Evolutionary conservation across 1,140 invertebrate genomes (phyloP), one percentile per base, ranked within the genome.

Genomic region (Magallana ariakensis): DNA sequence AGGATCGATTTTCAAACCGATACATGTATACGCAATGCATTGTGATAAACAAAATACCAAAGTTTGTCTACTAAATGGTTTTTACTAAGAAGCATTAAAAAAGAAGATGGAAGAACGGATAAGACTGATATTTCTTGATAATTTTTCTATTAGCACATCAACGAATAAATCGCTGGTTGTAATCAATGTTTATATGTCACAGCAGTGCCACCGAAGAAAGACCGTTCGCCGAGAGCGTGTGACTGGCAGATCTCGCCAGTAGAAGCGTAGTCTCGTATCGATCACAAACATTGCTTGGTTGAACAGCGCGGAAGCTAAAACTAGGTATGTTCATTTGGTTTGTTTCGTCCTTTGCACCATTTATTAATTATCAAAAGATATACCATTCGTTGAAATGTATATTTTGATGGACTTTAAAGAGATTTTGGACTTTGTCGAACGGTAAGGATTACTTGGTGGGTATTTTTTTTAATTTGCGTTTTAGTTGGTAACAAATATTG

Each of bases 131-230:
- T 26, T 26, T 26, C 66, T 75, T 75, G 66, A 75, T 22, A 26
- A 75, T 46, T 33, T 62, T 62, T 75, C 66, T 75, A 75, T 75
- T 75, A 75, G 66, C 66, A 75, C 66, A 22, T 75, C 26, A 26
- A 26, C 33, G 62, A 22, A n/a, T 70, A 70, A 70, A 70, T 70
- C 62, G 62, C 19, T 70, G 33, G 19, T 13, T 75, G 66, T 75
- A 75, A 75, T 75, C 26, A 75, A 75, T 75, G 66, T 33, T 75
- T n/a, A 26, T 26, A 26, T 22, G 66, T 75, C 66, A 33, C 19
- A 26, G 66, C 66, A 75, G 22, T 75, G 22, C 66, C 22, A 19
- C 13, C 11, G 22, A 22, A 70, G 33, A 46, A 46, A 19, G 4
- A 22, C 62, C 11, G 62, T 11, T 70, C 16, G 26, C 19, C 19